A percentile compares a stretch with the other conserved stretches of the same genome.
phyloP scores from a whole-genome alignment of 2,797 vertebrate genomes.

The Cephalopachus bancanus region DNA sequence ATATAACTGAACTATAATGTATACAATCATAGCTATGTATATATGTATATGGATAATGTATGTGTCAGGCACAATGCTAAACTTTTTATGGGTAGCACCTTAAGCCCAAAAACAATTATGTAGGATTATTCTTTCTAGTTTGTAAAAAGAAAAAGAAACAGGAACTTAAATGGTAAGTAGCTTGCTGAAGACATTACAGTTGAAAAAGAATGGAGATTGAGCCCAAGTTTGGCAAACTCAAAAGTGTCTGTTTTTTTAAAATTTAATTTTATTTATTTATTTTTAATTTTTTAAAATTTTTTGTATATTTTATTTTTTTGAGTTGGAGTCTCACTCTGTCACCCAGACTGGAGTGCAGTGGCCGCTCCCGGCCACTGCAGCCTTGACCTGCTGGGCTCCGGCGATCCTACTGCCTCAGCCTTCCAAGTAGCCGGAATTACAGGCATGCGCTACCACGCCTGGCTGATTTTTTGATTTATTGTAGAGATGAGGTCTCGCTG shows the following conservation, averaged over 20 bases:
- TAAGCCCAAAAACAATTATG: background rate
- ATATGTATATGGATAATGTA: background rate
- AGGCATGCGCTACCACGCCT: too few relatives aligned
- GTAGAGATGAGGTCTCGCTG: too few relatives aligned
- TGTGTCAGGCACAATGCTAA: background rate
- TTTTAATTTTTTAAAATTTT: too few relatives aligned
- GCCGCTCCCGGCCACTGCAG: too few relatives aligned
- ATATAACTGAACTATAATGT: background rate
- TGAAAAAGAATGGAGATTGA: background rate
- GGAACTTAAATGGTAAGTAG: background rate
- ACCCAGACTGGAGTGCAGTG: too few relatives aligned
- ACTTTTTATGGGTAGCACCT: background rate
- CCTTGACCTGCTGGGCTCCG: too few relatives aligned
- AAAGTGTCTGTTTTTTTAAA: background rate
- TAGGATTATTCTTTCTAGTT: background rate
- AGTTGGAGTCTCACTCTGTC: too few relatives aligned
- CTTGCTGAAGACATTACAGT: background rate
- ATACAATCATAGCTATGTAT: background rate
- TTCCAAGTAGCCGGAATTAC: too few relatives aligned
- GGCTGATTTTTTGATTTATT: too few relatives aligned
- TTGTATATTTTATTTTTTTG: too few relatives aligned
- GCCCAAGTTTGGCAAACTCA: background rate
- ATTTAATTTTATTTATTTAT: too few relatives aligned
- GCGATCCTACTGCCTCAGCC: too few relatives aligned
- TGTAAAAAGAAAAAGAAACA: background rate